Conservation (phyloP, 2,113 vertebrate species). For the Barbus barbus region DNA sequence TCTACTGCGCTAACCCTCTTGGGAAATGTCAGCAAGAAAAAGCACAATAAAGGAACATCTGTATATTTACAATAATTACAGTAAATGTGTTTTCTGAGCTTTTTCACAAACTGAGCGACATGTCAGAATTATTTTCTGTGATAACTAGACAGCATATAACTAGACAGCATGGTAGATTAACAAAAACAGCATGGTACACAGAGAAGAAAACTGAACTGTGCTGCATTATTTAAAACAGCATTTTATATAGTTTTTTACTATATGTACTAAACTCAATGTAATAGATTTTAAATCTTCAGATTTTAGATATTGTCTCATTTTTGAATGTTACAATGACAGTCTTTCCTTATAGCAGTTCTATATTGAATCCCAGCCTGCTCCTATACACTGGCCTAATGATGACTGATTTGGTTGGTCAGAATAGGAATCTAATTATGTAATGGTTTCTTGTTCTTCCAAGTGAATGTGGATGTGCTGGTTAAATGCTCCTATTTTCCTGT, state of each 20-base stretch:
- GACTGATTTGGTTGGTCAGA: not conserved
- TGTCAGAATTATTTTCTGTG: not conserved
- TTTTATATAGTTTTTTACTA: too few species aligned
- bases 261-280: not conserved
- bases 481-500: slow-evolving; percentile 68
- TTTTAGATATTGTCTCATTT: not conserved
- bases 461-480: not conserved
- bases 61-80: slow-evolving; percentile 51
- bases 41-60: not conserved
- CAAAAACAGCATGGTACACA: not conserved
- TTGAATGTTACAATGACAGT: not conserved
- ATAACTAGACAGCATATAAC: not conserved
- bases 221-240: too few species aligned
- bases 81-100: not conserved
- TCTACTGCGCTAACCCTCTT: too few species aligned
- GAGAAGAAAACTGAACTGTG: not conserved
- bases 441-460: not conserved
- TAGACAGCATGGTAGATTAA: not conserved
- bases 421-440: not conserved
- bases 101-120: not conserved
- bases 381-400: not conserved
- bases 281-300: not conserved
- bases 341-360: not conserved
- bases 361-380: not conserved
- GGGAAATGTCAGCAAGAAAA: not conserved